These are phyloP conservation scores for Lanius collurio DNA, from an alignment of 2,113 vertebrate genomes.

Conservation along the genomic window DNA sequence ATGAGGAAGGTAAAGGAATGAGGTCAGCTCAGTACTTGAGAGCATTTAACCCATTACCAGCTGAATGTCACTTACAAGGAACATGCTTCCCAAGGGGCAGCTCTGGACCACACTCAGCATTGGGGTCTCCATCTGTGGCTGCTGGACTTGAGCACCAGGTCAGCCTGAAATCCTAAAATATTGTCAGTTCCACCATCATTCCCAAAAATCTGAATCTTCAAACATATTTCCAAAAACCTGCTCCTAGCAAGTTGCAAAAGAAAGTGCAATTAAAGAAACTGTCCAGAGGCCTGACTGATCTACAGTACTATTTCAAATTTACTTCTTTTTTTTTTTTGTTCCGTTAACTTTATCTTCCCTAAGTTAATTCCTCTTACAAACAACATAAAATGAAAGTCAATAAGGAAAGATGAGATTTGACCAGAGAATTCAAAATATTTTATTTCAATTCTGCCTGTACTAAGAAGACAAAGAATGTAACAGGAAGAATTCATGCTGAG, in stretches of 20 bases:
- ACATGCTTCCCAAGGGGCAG: background rate
- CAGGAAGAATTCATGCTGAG: background rate
- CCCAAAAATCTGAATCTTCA: background rate
- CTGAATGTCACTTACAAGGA: background rate
- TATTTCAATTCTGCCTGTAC: background rate
- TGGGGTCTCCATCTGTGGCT: background rate
- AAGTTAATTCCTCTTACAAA: background rate
- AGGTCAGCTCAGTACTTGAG: background rate
- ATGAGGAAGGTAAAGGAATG: slow-evolving; percentile 3
- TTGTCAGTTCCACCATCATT: background rate
- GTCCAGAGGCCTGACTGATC: background rate
- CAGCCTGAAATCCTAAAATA: background rate
- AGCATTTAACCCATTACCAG: background rate
- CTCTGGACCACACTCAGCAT: background rate
- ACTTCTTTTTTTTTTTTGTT: background rate
- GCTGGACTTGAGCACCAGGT: background rate
- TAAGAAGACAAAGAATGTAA: background rate
- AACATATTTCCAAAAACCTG: background rate
- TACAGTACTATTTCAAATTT: background rate
- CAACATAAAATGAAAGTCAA: background rate
- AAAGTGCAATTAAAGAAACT: background rate
- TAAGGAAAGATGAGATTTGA: background rate
- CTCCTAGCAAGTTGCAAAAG: background rate
- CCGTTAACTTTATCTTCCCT: background rate
- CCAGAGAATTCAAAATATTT: slow-evolving; percentile 52